These are phyloP conservation scores for Phataginus tetradactyla DNA, from an alignment of 2,797 vertebrate genomes.

Conservation along the genomic window DNA sequence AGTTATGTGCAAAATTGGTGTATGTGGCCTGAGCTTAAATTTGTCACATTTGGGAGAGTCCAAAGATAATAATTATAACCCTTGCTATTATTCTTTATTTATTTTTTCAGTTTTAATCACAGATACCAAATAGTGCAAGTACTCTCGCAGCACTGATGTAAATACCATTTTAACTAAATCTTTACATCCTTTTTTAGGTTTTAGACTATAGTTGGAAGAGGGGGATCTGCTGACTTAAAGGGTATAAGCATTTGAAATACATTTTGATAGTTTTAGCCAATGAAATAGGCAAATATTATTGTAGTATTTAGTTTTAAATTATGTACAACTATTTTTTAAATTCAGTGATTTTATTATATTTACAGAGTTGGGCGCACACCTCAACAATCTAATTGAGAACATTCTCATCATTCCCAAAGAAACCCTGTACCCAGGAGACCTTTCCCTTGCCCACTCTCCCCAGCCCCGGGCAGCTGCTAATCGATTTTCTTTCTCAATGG, in stretches of 20 bases:
- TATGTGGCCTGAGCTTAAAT: neutral
- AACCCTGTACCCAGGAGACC: rapidly evolving
- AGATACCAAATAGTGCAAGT: neutral
- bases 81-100: neutral
- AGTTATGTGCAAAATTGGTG: neutral
- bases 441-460: rapidly evolving
- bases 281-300: neutral
- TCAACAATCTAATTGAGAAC: neutral
- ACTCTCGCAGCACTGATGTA: neutral
- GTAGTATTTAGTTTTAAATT: neutral
- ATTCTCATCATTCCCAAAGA: neutral
- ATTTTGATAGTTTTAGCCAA: neutral
- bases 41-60: neutral
- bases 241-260: neutral
- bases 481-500: neutral
- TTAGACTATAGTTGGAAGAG: neutral
- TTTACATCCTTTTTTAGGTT: neutral
- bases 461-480: rapidly evolving
- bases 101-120: neutral
- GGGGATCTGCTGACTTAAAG: neutral
- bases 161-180: neutral
- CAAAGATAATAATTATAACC: neutral
- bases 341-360: neutral
- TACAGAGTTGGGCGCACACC: neutral
- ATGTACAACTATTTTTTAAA: neutral